Evolutionary conservation across 2,888 invertebrate species (phyloP), one percentile per base, ranked within the genome.

Genomic region (Dasysyrphus albostriatus): DNA sequence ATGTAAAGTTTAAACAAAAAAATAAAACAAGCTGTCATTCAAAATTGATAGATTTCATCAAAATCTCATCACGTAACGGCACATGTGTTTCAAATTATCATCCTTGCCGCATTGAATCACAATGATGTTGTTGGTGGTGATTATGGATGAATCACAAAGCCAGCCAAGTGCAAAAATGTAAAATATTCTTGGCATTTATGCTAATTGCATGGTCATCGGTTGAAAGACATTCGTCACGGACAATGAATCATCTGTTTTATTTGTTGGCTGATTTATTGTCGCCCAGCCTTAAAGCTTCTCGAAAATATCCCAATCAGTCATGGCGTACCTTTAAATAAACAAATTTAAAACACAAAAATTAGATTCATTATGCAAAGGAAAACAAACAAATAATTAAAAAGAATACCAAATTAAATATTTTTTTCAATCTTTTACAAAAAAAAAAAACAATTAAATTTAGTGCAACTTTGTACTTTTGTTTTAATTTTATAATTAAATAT

Each of bases 351-450:
- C 37, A 49, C 12, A 72, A 63, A 51, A 65, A 78, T 74, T 65
- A 74, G 19, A 69, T 67, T 81, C 78, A 73, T 83, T 83, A 56
- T 65, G 76, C 74, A 84, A 85, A 89, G 79, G 85, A 85, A 88
- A 89, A 88, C 87, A 81, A 84, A 89, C 77, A 73, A 79, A 83
- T 77, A 14, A 42, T 72, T 42, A 79, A 24, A 10, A 24, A 0
- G 10, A 1, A 24, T 14, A 29, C 0, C 24, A 12, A 24, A 51
- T 51, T 24, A 49, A 49, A 19, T 16, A 16, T 24, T 54, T 76
- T 72, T 83, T 88, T 87, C 88, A 89, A 89, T 88, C 88, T 88
- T 89, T 89, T 89, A 88, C 88, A 80, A 81, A 24, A 80, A 63
- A 88, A 87, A 80, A 81, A 24, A 80, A 63, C 19, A 70, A 74